phyloP scores from a whole-genome alignment of 2,888 invertebrate genomes.

The Cephonodes hylas region DNA sequence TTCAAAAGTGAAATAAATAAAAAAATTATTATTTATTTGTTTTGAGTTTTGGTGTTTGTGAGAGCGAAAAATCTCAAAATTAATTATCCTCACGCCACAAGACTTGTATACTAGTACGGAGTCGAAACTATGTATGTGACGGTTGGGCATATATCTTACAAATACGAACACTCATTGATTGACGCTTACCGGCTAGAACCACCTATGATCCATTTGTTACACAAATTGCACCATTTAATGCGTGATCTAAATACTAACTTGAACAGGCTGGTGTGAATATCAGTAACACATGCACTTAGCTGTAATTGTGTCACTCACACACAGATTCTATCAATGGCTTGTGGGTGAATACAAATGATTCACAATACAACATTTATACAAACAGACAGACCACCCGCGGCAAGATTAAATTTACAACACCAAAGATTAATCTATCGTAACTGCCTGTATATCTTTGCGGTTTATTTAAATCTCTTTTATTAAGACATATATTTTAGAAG shows the following conservation, averaged over 20 bases:
- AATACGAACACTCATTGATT: not conserved
- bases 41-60: too few relatives aligned
- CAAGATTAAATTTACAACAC: not conserved
- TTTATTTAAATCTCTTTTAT: too few relatives aligned
- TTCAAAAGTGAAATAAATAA: too few relatives aligned
- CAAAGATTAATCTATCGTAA: not conserved
- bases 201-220: constrained; percentile 24
- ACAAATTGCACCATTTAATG: constrained; percentile 34
- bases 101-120: too few relatives aligned
- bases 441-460: too few relatives aligned
- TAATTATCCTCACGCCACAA: too few relatives aligned
- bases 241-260: constrained; percentile 30
- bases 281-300: constrained; percentile 7
- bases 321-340: not conserved
- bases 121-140: too few relatives aligned
- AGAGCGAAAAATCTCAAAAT: too few relatives aligned
- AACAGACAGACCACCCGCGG: not conserved
- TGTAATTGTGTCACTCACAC: constrained; percentile 24
- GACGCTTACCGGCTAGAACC: constrained; percentile 4
- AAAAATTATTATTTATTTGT: too few relatives aligned
- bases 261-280: constrained; percentile 19
- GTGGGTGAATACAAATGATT: not conserved
- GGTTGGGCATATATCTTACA: too few relatives aligned
- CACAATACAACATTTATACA: not conserved
- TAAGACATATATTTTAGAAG: too few relatives aligned